Evolutionary conservation across 2,888 invertebrate species (phyloP).

Genomic region (Lamellibrachia satsuma): DNA sequence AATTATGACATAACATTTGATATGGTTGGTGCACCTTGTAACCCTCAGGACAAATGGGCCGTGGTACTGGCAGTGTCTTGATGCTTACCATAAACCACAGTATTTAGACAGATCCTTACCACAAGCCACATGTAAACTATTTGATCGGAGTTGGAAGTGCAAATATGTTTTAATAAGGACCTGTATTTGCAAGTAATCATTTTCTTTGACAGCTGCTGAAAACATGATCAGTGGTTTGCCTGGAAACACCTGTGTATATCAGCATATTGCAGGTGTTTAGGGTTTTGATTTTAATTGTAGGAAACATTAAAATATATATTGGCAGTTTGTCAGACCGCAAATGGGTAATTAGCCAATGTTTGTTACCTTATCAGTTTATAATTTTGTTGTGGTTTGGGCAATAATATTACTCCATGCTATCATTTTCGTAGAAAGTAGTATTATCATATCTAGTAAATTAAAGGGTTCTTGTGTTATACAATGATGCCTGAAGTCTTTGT

Average conservation of each 20-base stretch:
- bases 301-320: neutral
- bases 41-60: neutral
- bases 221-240: neutral
- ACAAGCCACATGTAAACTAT: too few relatives aligned
- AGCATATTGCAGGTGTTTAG: neutral
- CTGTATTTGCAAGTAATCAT: neutral
- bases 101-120: neutral
- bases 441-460: neutral
- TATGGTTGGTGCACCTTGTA: neutral
- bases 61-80: neutral
- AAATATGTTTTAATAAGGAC: neutral
- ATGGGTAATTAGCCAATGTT: neutral
- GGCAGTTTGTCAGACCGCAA: neutral
- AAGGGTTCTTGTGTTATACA: neutral
- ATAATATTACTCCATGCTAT: too few relatives aligned
- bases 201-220: neutral
- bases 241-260: neutral
- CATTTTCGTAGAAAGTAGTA: neutral
- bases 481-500: neutral
- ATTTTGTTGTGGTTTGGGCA: neutral
- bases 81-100: neutral
- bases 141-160: neutral
- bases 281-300: neutral
- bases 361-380: neutral
- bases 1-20: neutral